Evolutionary conservation across 2,113 vertebrate species (phyloP).

Genomic region (Hippocampus barbouri): DNA sequence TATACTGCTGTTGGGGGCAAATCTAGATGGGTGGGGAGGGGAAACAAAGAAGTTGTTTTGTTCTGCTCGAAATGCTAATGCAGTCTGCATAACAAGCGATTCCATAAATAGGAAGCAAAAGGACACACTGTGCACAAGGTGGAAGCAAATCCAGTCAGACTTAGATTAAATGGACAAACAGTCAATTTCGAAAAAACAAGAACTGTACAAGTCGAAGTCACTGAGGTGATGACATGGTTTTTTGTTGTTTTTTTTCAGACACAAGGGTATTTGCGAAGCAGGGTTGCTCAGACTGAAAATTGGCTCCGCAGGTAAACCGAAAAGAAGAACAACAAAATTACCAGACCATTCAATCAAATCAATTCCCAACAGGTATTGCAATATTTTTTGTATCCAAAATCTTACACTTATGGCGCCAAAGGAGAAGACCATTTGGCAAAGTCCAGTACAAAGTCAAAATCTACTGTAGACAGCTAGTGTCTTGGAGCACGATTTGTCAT

Average conservation of each 20-base stretch:
- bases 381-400: too few species aligned
- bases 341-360: not conserved
- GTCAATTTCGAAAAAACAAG: not conserved
- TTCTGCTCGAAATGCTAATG: slow-evolving; percentile 21
- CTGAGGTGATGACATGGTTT: too few species aligned
- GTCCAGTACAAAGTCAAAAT: too few species aligned
- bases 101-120: slow-evolving; percentile 25
- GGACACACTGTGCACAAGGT: not conserved
- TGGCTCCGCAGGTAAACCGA: not conserved
- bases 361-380: too few species aligned
- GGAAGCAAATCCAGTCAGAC: not conserved
- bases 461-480: too few species aligned
- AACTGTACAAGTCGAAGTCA: not conserved
- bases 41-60: slow-evolving; percentile 19
- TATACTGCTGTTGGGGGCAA: slow-evolving; percentile 11
- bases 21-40: slow-evolving; percentile 17
- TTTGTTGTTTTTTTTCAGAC: not conserved
- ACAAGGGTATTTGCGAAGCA: not conserved
- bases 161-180: not conserved
- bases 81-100: slow-evolving; percentile 12
- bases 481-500: too few species aligned
- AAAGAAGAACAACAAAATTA: not conserved
- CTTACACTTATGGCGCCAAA: too few species aligned
- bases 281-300: not conserved
- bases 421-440: too few species aligned